Evolutionary conservation across 2,797 vertebrate species (phyloP), one percentile per base, ranked within the genome.

Genomic region (Rhinophrynus dorsalis): DNA sequence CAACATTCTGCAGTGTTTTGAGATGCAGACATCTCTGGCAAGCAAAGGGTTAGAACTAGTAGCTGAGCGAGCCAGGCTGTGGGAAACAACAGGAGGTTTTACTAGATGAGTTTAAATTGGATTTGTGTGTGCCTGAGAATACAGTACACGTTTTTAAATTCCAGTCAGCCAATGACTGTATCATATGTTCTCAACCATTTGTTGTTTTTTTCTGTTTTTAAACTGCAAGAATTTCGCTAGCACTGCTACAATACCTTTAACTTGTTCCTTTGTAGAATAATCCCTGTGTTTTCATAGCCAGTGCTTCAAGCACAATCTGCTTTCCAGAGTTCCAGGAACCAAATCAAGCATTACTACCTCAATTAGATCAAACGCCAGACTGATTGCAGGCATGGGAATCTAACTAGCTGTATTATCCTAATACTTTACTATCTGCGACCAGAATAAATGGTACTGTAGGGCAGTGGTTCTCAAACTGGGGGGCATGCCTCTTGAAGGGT

Each of bases 341-440:
- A 48, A 50, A 18, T 59, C 66, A 68, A 59, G 66, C 66, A 68
- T 59, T 48, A 38, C 47, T 32, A 29, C 30, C 42, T 68, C 55
- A 11, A 58, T 67, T 67, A 67, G 48, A 21, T 37, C 29, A 67
- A 58, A 44, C 55, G 30, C 55, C 55, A 68, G 67, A 68, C 45
- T 20, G 47, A 60, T 42, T 12, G 55, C 44, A 68, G 44, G n/a
- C 44, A 30, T 61, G 56, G 56, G 56, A 68, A 68, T 51, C 11
- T 58, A 17, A n/a, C n/a, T n/a, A n/a, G n/a, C n/a, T n/a, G n/a
- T n/a, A n/a, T n/a, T n/a, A n/a, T n/a, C n/a, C n/a, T n/a, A n/a
- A n/a, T n/a, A n/a, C n/a, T n/a, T n/a, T n/a, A n/a, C n/a, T n/a
- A n/a, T n/a, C n/a, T n/a, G n/a, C n/a, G n/a, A n/a, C n/a, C n/a